Conservation (phyloP, 92 coral and sea anemone genomes). For the Palythoa grandis region DNA sequence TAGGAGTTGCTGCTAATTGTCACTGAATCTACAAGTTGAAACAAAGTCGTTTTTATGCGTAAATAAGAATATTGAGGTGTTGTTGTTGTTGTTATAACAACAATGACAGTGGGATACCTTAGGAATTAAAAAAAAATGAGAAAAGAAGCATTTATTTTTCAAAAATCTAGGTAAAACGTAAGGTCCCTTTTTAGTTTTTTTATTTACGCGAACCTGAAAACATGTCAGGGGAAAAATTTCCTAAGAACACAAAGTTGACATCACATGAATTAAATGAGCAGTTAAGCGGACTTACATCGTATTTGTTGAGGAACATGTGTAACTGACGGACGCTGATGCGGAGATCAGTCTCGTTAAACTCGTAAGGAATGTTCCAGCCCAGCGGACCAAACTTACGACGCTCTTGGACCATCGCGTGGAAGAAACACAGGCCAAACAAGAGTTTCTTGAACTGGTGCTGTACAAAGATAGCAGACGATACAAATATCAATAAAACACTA, state of each 20-base stretch:
- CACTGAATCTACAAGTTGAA: no score
- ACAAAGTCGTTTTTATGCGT: no score
- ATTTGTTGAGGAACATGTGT: slow-evolving; percentile 95
- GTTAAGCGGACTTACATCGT: slow-evolving; percentile 70
- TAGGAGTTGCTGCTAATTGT: no score
- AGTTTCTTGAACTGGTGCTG: slow-evolving; percentile 91
- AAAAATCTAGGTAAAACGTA: no score
- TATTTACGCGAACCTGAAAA: no score
- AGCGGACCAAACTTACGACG: slow-evolving; percentile 95
- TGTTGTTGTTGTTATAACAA: no score
- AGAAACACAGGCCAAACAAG: slow-evolving; percentile 92
- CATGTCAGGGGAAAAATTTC: no score
- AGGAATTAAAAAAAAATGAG: no score
- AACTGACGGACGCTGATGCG: slow-evolving; percentile 93
- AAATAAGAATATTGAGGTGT: no score
- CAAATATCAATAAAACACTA: neutral
- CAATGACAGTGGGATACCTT: no score
- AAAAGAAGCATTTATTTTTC: no score
- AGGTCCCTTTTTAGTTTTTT: no score
- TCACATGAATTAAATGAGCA: neutral
- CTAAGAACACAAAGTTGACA: neutral
- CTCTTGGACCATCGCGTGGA: slow-evolving; percentile 98
- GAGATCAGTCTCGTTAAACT: slow-evolving; percentile 96
- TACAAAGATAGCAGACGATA: neutral
- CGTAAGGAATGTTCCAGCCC: slow-evolving; percentile 99